Evolutionary conservation across 2,888 invertebrate species (phyloP).

Genomic region (Cataglyphis rosenhaueri): DNA sequence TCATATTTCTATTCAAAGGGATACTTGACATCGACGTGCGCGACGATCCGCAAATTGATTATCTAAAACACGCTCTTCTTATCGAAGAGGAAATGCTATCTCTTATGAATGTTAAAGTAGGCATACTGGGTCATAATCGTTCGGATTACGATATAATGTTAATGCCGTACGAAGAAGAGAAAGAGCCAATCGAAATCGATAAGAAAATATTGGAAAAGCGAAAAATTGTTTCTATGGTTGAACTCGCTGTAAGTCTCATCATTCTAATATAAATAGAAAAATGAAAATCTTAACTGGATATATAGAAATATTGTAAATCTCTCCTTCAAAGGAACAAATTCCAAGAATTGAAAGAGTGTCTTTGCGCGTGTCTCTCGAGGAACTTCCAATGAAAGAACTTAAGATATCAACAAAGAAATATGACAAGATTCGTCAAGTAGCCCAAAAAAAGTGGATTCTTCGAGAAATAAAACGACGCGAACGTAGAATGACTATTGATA

Average conservation of each 20-base stretch:
- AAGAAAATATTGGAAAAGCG: background rate
- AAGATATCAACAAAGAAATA: slow-evolving; percentile 59
- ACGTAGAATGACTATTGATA: slow-evolving; percentile 65
- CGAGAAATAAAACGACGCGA: slow-evolving; percentile 73
- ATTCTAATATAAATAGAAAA: background rate
- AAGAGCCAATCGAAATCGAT: slow-evolving; percentile 7
- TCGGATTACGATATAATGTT: slow-evolving; percentile 88
- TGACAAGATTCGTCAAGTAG: slow-evolving; percentile 64
- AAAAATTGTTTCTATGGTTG: slow-evolving; percentile 21
- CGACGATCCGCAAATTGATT: slow-evolving; percentile 86
- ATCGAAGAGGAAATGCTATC: slow-evolving; percentile 87
- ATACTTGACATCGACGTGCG: slow-evolving; percentile 81
- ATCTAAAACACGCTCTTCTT: slow-evolving; percentile 87
- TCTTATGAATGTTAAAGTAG: slow-evolving; percentile 86
- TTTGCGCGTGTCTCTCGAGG: slow-evolving; percentile 52
- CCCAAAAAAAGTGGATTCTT: slow-evolving; percentile 78
- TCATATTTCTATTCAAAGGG: slow-evolving; percentile 78
- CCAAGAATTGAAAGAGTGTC: slow-evolving; percentile 70
- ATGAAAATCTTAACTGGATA: background rate
- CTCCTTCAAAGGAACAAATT: slow-evolving; percentile 37
- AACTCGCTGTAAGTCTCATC: background rate
- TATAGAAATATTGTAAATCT: background rate
- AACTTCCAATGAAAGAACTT: slow-evolving; percentile 66
- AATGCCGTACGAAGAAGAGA: slow-evolving; percentile 86
- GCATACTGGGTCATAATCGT: slow-evolving; percentile 88